A percentile compares a stretch with the other conserved stretches of the same genome.
These are phyloP conservation scores for Orthonevra nobilis DNA, from an alignment of 2,888 invertebrate genomes.

Conservation along the genomic window DNA sequence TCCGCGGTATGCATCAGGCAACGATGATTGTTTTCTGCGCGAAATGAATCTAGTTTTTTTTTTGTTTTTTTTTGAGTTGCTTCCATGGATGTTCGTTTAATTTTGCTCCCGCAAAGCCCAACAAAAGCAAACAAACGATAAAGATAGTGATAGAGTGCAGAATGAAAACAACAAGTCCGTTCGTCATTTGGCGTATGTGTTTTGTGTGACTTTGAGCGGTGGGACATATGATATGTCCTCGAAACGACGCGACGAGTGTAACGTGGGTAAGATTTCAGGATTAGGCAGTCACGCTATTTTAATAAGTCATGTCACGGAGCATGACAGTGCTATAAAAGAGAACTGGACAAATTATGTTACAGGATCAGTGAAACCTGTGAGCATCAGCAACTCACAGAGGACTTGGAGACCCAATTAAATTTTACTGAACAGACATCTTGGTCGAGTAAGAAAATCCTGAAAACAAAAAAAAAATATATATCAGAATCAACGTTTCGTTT, in stretches of 20 bases:
- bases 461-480: too few species aligned
- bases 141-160: not conserved
- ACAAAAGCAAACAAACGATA: conserved; percentile 50
- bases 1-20: conserved; percentile 56
- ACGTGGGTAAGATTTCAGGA: conserved; percentile 63
- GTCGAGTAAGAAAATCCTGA: too few species aligned
- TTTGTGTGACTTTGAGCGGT: conserved; percentile 35
- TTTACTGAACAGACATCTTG: conserved; percentile 1
- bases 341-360: conserved; percentile 37
- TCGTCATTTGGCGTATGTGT: conserved; percentile 52
- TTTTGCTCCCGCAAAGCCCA: too few species aligned
- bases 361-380: conserved; percentile 19
- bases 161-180: conserved; percentile 6
- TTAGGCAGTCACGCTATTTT: conserved; percentile 69
- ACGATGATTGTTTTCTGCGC: conserved; percentile 62
- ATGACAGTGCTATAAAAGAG: conserved; percentile 48
- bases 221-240: conserved; percentile 54
- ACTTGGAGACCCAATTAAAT: conserved; percentile 34
- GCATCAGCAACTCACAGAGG: not conserved
- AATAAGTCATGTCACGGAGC: conserved; percentile 67
- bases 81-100: conserved; percentile 54
- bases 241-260: conserved; percentile 64
- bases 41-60: conserved; percentile 51
- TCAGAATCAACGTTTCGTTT: too few species aligned
- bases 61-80: conserved; percentile 19